A percentile compares a stretch with the other conserved stretches of the same genome.
phyloP scores from a whole-genome alignment of 2,888 invertebrate genomes.

The Actias luna region DNA sequence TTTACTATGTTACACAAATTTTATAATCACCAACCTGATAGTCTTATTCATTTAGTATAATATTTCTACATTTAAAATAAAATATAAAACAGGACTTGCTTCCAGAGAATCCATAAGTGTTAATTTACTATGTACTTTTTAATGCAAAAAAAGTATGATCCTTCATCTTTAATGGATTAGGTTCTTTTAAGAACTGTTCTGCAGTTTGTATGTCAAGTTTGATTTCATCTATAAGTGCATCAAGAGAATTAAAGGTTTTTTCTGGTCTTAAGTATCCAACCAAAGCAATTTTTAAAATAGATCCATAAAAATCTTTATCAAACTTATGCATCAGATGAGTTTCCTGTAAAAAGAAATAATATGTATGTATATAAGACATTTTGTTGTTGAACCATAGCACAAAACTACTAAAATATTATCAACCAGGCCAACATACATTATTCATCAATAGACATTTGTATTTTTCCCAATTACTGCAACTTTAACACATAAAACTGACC shows the following conservation, averaged over 20 bases:
- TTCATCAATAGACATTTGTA: too few relatives aligned
- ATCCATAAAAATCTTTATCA: slow-evolving; percentile 92
- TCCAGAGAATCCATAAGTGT: background rate
- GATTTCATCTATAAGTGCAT: slow-evolving; percentile 89
- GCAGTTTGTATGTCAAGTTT: slow-evolving; percentile 89
- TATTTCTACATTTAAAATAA: background rate
- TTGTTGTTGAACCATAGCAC: too few relatives aligned
- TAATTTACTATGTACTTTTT: slow-evolving; percentile 11
- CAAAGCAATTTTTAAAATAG: slow-evolving; percentile 88
- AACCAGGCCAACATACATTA: too few relatives aligned
- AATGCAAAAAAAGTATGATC: slow-evolving; percentile 76
- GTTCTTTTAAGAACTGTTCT: slow-evolving; percentile 80
- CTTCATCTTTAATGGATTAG: slow-evolving; percentile 74
- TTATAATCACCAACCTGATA: background rate
- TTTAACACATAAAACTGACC: too few relatives aligned
- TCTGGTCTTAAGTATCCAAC: slow-evolving; percentile 93
- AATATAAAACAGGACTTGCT: background rate
- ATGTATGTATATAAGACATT: background rate
- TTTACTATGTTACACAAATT: background rate
- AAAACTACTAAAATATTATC: too few relatives aligned
- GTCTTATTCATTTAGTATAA: background rate
- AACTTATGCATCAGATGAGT: slow-evolving; percentile 94
- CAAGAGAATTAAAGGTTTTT: slow-evolving; percentile 88
- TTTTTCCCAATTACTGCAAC: too few relatives aligned
- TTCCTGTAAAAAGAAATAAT: slow-evolving; percentile 84